Percentiles rank a stretch among this genome's conserved stretches.
These are phyloP conservation scores for Catharus minimus DNA, from an alignment of 2,113 vertebrate genomes.

Conservation along the genomic window DNA sequence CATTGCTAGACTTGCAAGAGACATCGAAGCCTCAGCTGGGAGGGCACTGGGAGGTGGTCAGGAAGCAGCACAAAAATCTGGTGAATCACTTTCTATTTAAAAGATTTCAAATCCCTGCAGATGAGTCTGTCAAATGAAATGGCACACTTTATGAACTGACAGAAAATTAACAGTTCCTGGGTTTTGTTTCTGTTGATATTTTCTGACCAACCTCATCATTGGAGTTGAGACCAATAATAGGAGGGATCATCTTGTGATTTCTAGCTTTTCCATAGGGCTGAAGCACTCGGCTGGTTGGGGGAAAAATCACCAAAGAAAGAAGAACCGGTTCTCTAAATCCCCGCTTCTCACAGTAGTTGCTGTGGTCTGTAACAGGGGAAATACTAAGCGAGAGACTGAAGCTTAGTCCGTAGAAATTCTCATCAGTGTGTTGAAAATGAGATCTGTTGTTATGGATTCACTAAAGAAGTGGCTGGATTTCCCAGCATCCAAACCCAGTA, in stretches of 20 bases:
- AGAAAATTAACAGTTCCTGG: not conserved
- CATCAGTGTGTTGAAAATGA: not conserved
- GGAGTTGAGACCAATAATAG: not conserved
- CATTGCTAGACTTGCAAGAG: not conserved
- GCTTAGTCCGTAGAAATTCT: not conserved
- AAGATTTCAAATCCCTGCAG: not conserved
- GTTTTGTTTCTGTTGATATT: not conserved
- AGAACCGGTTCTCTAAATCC: not conserved
- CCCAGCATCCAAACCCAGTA: not conserved
- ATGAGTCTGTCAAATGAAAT: not conserved
- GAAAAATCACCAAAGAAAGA: not conserved
- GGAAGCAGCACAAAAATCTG: not conserved
- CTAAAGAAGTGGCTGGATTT: not conserved
- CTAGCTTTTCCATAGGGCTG: not conserved
- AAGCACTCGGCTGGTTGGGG: not conserved
- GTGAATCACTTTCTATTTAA: not conserved
- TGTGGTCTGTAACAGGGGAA: not conserved
- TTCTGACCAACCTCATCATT: not conserved
- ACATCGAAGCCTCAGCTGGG: not conserved
- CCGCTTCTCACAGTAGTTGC: not conserved
- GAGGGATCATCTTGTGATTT: not conserved
- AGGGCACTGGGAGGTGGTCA: not conserved
- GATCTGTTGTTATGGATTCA: not conserved
- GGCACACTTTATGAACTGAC: not conserved
- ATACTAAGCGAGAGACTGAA: not conserved